Base-by-base conservation (phyloP, 2,888 invertebrate genomes). In the Agonopterix heracliana region DNA sequence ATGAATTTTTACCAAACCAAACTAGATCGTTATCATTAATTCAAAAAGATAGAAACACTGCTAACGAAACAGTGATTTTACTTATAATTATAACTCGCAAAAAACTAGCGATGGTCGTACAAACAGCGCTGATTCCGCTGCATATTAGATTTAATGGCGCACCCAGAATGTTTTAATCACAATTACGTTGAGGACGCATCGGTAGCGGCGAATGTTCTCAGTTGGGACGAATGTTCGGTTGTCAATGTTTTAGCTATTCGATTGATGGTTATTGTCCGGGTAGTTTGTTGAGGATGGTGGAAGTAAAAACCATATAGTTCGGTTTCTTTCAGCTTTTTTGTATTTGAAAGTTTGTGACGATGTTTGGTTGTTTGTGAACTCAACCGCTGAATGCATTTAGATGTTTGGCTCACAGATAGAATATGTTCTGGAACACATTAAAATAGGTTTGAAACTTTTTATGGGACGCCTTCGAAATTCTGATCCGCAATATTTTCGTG, bases 61-160 rank as follows among this genome's bases (percentile, higher is more conserved):
- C 26, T 5, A 44, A 12, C 44, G 44, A 34, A 48, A 45, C 35
- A 45, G 50, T 50, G 35, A 50, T 26, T 26, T 50, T 61, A 72
- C 66, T 74, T 72, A 75, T 80, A 74, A 78, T 68, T 64, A 75
- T 74, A 69, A 70, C 66, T 55, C 60, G 0, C 64, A 61, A 78
- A 78, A 79, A 73, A 72, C 71, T 73, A 26, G 71, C 66, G 76
- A 69, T 66, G 69, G 66, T 63, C 60, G 60, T 54, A 52, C 54
- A 55, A 56, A 59, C 63, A 64, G 64, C 67, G 64, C 68, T 78
- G 78, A 78, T 80, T 79, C 78, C 73, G 69, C 66, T 82, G 81
- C 82, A 82, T 84, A 81, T 83, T 81, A 83, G 79, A 84, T 84
- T 81, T 82, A 80, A 83, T 80, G 80, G 80, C 74, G 68, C 76